phyloP scores from a whole-genome alignment of 2,113 vertebrate genomes.

The Ramphastos sulfuratus region DNA sequence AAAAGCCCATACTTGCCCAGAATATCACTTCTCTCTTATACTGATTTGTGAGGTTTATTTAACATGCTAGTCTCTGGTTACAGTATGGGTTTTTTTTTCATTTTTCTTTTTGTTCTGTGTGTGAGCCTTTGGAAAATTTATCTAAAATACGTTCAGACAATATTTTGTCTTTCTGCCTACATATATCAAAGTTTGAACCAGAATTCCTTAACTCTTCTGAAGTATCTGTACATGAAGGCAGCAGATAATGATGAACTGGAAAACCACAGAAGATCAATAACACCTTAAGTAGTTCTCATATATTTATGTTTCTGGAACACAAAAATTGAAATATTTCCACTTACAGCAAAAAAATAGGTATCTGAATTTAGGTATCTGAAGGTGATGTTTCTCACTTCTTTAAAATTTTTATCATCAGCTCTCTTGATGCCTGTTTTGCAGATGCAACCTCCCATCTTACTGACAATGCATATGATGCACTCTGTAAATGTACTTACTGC shows the following conservation, averaged over 20 bases:
- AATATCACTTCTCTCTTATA: not conserved
- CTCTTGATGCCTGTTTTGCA: not conserved
- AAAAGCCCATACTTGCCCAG: conserved; percentile 30
- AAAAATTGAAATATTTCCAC: not conserved
- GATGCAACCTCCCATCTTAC: not conserved
- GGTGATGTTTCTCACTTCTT: not conserved
- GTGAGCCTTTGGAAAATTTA: not conserved
- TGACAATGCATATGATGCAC: not conserved
- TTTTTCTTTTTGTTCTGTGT: not conserved
- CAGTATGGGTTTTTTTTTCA: not conserved
- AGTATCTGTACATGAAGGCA: not conserved
- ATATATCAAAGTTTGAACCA: not conserved
- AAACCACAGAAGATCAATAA: not conserved
- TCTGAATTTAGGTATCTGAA: not conserved
- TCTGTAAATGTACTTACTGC: not conserved
- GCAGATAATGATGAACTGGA: not conserved
- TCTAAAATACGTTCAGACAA: not conserved
- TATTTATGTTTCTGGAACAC: not conserved
- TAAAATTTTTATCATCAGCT: not conserved
- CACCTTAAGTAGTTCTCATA: not conserved
- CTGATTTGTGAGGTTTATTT: not conserved
- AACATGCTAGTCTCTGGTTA: not conserved
- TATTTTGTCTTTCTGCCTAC: not conserved
- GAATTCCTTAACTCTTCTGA: not conserved
- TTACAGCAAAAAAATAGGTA: not conserved